Evolutionary conservation across 2,113 vertebrate genomes (phyloP).

Genomic region (Xenopus laevis): DNA sequence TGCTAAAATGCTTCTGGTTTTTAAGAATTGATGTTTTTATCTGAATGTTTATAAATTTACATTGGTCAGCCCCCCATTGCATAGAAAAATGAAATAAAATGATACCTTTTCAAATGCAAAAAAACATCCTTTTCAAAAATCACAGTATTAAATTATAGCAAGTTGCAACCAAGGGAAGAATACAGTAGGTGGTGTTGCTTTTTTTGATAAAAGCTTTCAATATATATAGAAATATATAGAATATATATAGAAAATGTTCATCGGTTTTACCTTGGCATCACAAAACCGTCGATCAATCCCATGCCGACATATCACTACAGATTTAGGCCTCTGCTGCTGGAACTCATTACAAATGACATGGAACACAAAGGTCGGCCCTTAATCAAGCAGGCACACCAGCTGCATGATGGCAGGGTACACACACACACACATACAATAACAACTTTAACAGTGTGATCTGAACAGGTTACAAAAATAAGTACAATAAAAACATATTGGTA

Average conservation of each 20-base stretch:
- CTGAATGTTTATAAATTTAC: no score
- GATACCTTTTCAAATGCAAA: no score
- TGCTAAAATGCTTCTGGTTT: no score
- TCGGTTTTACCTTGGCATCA: conserved; percentile 79
- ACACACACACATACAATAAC: conserved; percentile 9
- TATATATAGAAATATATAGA: no score
- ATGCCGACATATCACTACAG: conserved; percentile 86
- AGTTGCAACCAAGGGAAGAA: background rate
- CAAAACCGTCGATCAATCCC: conserved; percentile 90
- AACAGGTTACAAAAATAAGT: background rate
- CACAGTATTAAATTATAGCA: background rate
- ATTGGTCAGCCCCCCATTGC: no score
- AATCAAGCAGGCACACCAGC: conserved; percentile 83
- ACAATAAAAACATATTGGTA: conserved; percentile 20
- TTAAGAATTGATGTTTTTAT: no score
- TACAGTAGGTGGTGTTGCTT: background rate
- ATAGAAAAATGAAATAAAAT: no score
- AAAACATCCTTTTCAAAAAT: no score
- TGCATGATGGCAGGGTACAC: conserved; percentile 52
- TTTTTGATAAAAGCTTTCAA: background rate
- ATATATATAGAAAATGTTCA: background rate
- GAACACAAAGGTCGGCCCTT: conserved; percentile 89
- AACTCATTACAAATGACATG: conserved; percentile 90
- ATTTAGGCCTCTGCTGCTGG: conserved; percentile 91
- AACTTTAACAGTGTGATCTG: background rate